Evolutionary conservation across 2,888 invertebrate genomes (phyloP), one percentile per base, ranked within the genome.

Genomic region (Drosophila formosana): DNA sequence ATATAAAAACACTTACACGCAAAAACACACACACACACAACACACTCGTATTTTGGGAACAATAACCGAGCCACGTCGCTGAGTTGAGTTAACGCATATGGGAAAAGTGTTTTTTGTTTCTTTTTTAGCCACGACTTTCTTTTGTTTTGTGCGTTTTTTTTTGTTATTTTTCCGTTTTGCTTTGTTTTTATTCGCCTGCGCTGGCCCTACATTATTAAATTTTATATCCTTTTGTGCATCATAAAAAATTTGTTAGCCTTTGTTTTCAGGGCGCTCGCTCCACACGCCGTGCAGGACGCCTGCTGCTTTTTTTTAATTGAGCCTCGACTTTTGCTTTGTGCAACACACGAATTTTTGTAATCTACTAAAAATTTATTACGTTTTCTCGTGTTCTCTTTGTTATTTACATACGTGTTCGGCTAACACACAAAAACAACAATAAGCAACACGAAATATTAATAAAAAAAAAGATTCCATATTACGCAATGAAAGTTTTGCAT

Each of bases 1-100:
- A 72, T 26, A 63, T 6, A 43, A 30, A 30, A 30, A 55, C 46
- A 57, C 37, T 52, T n/a, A 75, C 45, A 18, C 18, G 1, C 18
- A 43, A 30, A 30, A 30, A 55, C 46, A 57, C 37, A 75, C 26
- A 58, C 23, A 28, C 23, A 32, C 26, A 62, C 13, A 23, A 52
- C 1, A 34, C 23, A 43, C 43, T 69, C 37, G n/a, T 37, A 37
- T 37, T 61, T 56, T 50, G 63, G 61, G 55, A 56, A 66, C 66
- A 63, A 66, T 53, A 71, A 71, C 67, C 60, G 62, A 46, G 63
- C 63, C 63, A 72, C 67, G 58, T 57, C 51, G 62, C 53, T 49
- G 72, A 64, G 86, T 72, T 88, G 86, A 82, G 86, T 88, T 88
- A 88, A 82, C 86, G 86, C 78, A 77, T 88, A 82, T 86, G 83